Evolutionary conservation across 2,113 vertebrate genomes (phyloP), one percentile per base, ranked within the genome.

Genomic region (Tetraodon nigroviridis): DNA sequence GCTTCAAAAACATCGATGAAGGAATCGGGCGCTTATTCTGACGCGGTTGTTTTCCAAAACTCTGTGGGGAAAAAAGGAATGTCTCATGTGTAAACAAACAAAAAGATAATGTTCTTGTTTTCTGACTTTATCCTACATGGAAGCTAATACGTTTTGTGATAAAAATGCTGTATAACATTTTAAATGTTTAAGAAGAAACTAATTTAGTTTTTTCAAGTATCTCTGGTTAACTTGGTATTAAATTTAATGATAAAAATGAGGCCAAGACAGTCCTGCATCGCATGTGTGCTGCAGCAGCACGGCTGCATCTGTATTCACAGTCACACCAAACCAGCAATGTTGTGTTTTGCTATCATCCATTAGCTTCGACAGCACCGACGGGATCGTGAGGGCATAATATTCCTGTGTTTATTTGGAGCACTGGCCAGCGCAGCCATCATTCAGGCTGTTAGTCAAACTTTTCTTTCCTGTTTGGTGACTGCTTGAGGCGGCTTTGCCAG

Each of bases 401-500:
- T 2, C 12, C 32, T 37, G 32, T 37, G 32, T 12, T 11, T 37
- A 12, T 37, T 37, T 37, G 32, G 32, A 37, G 7, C 12, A 37
- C 10, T 11, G 32, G 10, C 24, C 24, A 42, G 10, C 52, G 21
- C 56, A 51, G 54, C 54, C 21, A 48, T 50, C 19, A 20, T 14
- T 27, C 27, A 60, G 21, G 18, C 49, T 44, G 52, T 64, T 72
- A 29, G 61, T 46, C 63, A 22, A 56, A 60, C 52, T 54, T 45
- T 62, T 32, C 7, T 51, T 45, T 24, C 51, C 56, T 42, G 64
- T 22, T n/a, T 1, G 58, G 47, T 7, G 32, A 44, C 18, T 0
- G 42, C 27, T 55, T 13, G 5, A 18, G 22, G 56, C 42, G 45
- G 42, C 4, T 0, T 57, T 21, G 37, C 42, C 46, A 53, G 53